Evolutionary conservation across 1,140 invertebrate genomes (phyloP), one percentile per base, ranked within the genome.

Genomic region (Oryzaephilus surinamensis): DNA sequence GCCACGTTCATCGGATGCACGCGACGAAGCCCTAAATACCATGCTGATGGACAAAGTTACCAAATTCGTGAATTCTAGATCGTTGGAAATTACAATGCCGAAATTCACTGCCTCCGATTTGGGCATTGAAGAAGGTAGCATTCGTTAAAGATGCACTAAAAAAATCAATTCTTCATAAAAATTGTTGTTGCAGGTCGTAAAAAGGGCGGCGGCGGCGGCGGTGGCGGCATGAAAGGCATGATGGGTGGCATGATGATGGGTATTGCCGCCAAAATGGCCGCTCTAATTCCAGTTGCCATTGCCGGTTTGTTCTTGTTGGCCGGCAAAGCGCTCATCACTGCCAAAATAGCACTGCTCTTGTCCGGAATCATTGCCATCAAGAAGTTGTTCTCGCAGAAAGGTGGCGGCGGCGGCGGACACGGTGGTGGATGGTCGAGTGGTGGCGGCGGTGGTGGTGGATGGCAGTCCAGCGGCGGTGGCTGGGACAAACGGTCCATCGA

Each of bases 231-330:
- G 77, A 84, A 82, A 70, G 81, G 82, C 44, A 84, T 84, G 79
- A 82, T 84, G 76, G 72, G 76, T 13, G 81, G 81, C 69, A 82
- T 84, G 75, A 79, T 81, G 72, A 82, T 81, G 77, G 80, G 79
- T 0, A 70, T 81, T 38, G 77, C 74, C 0, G 79, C 79, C 67
- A 84, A 83, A 58, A 73, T 81, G 71, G 78, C 74, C 0, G 76
- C 77, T 1, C 62, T 83, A 66, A 67, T 84, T 7, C 80, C 80
- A 0, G 57, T 83, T 0, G 79, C 77, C 1, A 81, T 84, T 51
- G 80, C 77, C 21, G 78, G 76, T 1, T 66, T 84, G 0, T 84
- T 82, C 60, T 58, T 84, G 4, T 50, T 84, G 32, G 80, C 81
- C 2, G 82, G 82, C 32, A 85, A 85, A 57, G 82, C 80, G 2